Conservation (phyloP, 2,888 invertebrate genomes). For the Terebella lapidaria region DNA sequence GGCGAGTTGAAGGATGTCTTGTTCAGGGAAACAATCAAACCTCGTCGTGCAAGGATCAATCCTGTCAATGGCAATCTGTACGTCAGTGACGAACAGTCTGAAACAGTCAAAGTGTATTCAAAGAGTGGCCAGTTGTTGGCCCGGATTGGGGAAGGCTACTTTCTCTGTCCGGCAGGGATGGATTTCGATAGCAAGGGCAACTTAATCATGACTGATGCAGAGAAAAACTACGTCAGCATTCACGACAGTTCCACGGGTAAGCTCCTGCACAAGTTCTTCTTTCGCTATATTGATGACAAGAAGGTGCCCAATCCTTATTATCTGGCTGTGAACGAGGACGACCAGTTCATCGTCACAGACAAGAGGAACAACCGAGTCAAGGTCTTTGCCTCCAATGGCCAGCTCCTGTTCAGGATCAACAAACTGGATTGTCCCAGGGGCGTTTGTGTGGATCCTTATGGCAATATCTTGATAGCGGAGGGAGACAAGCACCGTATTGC, state of each 20-base stretch:
- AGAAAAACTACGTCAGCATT: constrained; percentile 14
- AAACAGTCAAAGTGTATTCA: constrained; percentile 19
- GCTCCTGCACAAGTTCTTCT: constrained; percentile 12
- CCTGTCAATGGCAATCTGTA: constrained; percentile 18
- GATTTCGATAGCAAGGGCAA: constrained; percentile 16
- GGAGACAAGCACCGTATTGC: constrained; percentile 18
- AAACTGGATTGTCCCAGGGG: constrained; percentile 18
- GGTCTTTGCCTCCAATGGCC: constrained; percentile 16
- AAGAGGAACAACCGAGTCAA: constrained; percentile 21
- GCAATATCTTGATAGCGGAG: constrained; percentile 21
- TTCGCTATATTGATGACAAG: constrained; percentile 8
- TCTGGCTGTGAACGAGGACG: constrained; percentile 17
- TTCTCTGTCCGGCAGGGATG: constrained; percentile 20
- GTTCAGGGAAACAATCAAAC: constrained; percentile 13
- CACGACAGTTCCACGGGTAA: constrained; percentile 6
- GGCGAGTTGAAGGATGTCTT: constrained; percentile 10
- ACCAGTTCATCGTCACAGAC: constrained; percentile 20
- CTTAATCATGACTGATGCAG: constrained; percentile 20
- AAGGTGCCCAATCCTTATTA: constrained; percentile 18
- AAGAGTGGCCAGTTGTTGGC: constrained; percentile 9
- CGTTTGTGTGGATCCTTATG: constrained; percentile 17
- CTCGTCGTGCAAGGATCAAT: constrained; percentile 12
- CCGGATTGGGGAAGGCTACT: constrained; percentile 14
- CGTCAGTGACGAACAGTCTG: constrained; percentile 19
- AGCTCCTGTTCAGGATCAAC: constrained; percentile 10